Conservation (phyloP, 2,113 vertebrate genomes). For the Misgurnus mizolepis region DNA sequence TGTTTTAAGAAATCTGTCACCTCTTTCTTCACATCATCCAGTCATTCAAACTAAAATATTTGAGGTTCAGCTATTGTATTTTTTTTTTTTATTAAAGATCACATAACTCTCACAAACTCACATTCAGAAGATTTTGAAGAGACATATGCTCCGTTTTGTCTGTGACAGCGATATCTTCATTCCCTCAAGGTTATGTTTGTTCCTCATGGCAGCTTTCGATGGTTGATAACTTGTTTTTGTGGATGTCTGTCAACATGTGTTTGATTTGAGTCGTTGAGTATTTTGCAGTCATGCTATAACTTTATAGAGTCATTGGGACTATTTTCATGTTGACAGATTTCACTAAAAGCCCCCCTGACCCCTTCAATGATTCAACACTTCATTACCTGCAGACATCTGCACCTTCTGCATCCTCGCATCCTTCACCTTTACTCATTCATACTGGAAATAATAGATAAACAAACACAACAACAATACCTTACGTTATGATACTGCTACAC, state of each 20-base stretch:
- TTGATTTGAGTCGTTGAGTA: not conserved
- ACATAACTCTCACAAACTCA: too few relatives aligned
- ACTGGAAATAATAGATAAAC: not conserved
- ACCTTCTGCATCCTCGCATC: too few relatives aligned
- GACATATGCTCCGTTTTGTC: not conserved
- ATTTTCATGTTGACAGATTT: too few relatives aligned
- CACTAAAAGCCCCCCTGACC: not conserved
- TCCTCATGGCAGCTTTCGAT: too few relatives aligned
- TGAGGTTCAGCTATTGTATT: too few relatives aligned
- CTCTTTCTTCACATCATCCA: too few relatives aligned
- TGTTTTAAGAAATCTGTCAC: too few relatives aligned
- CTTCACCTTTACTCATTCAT: not conserved
- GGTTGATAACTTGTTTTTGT: conserved; percentile 4
- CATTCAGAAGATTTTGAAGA: not conserved
- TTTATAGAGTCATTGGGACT: too few relatives aligned
- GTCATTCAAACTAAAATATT: too few relatives aligned
- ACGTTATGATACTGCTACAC: not conserved
- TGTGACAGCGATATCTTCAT: not conserved
- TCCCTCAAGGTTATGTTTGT: not conserved
- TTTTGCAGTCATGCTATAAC: not conserved
- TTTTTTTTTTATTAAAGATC: too few relatives aligned
- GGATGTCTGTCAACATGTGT: not conserved
- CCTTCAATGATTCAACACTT: conserved; percentile 8
- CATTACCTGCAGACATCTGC: not conserved
- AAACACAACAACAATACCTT: not conserved